Conservation (phyloP, 2,113 vertebrate genomes). For the Colaptes auratus region DNA sequence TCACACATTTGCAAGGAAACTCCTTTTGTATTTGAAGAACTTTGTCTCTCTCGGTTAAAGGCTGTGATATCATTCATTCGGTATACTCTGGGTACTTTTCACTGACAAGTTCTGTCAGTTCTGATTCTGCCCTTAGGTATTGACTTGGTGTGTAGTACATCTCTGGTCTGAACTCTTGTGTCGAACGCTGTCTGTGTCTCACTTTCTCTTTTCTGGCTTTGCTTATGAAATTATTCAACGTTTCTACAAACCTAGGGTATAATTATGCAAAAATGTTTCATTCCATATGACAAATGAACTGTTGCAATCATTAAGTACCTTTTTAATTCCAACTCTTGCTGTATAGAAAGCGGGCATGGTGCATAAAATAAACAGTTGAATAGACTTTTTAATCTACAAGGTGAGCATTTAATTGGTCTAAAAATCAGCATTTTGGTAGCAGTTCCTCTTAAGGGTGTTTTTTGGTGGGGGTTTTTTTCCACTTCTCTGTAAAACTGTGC, state of each 20-base stretch:
- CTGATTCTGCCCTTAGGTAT: conserved; percentile 36
- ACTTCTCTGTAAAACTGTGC: neutral
- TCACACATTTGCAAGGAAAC: neutral
- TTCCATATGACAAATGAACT: conserved; percentile 30
- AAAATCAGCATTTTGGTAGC: conserved; percentile 1
- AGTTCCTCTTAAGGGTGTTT: neutral
- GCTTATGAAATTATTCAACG: conserved; percentile 34
- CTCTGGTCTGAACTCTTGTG: conserved; percentile 24
- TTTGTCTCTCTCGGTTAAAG: conserved; percentile 18
- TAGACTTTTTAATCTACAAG: conserved; percentile 60
- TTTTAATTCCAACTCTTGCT: conserved; percentile 47
- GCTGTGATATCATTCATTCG: conserved; percentile 41
- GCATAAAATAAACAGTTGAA: conserved; percentile 53
- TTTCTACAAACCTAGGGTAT: conserved; percentile 34
- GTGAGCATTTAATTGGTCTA: conserved; percentile 59
- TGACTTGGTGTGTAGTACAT: neutral
- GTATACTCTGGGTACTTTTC: neutral
- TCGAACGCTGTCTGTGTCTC: conserved; percentile 38
- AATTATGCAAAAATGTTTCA: conserved; percentile 45
- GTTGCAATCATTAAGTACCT: neutral
- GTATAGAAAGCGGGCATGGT: conserved; percentile 47
- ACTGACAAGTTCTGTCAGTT: conserved; percentile 12
- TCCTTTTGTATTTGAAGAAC: neutral
- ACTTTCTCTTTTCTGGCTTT: conserved; percentile 36
- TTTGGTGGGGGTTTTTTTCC: rapidly evolving